These are phyloP conservation scores for Coregonus suidteri DNA, from an alignment of 2,797 vertebrate genomes.

Conservation along the genomic window DNA sequence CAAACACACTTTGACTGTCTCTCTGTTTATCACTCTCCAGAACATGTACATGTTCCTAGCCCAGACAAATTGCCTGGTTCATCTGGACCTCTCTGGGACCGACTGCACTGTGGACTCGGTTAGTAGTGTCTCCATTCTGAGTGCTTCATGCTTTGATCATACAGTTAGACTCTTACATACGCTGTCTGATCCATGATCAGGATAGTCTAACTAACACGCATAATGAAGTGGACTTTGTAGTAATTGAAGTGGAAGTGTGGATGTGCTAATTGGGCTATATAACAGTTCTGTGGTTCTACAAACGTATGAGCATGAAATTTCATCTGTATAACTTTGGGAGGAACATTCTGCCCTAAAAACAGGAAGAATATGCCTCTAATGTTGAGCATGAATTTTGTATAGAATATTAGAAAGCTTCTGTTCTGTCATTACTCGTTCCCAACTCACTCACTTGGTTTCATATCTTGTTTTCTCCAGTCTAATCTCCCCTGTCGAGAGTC, in stretches of 20 bases:
- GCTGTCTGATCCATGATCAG: neutral
- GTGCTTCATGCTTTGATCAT: no score
- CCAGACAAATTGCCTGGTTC: conserved; percentile 89
- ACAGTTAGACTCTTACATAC: neutral
- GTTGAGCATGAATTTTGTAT: conserved; percentile 50
- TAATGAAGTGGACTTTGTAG: neutral
- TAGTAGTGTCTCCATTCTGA: conserved; percentile 42
- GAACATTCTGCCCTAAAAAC: conserved; percentile 24
- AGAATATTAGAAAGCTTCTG: conserved; percentile 39
- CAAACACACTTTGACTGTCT: conserved; percentile 15
- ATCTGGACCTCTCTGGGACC: conserved; percentile 87
- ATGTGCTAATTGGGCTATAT: neutral
- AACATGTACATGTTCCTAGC: conserved; percentile 90
- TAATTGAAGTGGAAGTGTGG: neutral
- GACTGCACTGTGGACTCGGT: conserved; percentile 89
- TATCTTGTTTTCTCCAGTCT: conserved; percentile 40
- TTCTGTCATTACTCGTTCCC: conserved; percentile 37
- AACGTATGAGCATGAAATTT: neutral
- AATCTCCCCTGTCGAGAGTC: conserved; percentile 40
- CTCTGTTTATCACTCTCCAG: conserved; percentile 60
- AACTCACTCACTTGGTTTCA: conserved; percentile 19
- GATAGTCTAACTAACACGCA: neutral
- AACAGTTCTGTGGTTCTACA: neutral
- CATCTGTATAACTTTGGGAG: conserved; percentile 34
- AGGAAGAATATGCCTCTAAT: conserved; percentile 23